Percentiles rank a stretch among this genome's conserved stretches.
phyloP scores from a whole-genome alignment of 2,888 invertebrate genomes.

The Malacosoma neustria region DNA sequence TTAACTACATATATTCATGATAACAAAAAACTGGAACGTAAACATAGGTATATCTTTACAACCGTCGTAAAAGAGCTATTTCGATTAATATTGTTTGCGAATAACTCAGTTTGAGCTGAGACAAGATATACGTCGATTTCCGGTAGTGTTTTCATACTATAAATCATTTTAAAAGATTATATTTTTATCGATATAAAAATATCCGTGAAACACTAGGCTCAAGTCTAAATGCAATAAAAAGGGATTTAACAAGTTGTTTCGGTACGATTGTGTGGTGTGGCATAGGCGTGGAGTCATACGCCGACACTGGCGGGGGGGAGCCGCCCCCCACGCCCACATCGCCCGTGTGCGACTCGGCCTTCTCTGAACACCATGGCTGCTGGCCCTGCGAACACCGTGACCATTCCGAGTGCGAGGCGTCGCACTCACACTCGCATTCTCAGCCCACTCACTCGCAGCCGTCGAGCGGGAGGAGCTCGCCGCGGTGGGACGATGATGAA shows the following conservation, averaged over 20 bases:
- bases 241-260: not conserved
- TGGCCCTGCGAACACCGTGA: constrained; percentile 66
- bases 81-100: too few species aligned
- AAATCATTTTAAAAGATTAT: too few species aligned
- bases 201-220: not conserved
- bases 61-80: not conserved
- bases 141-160: too few species aligned
- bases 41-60: constrained; percentile 27
- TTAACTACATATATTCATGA: constrained; percentile 11
- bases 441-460: constrained; percentile 56
- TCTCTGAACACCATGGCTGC: constrained; percentile 65
- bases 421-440: constrained; percentile 13
- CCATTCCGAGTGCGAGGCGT: constrained; percentile 46
- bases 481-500: constrained; percentile 63
- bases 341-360: constrained; percentile 67
- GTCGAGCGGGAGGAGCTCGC: constrained; percentile 64
- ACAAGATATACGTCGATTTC: too few species aligned
- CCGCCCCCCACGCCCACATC: constrained; percentile 65
- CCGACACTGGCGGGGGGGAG: constrained; percentile 63
- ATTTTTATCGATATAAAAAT: too few species aligned
- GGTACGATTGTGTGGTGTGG: not conserved
- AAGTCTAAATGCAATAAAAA: not conserved
- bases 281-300: constrained; percentile 63
- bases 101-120: too few species aligned
- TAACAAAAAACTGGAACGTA: constrained; percentile 17